Conservation (phyloP, 2,113 vertebrate genomes). For the Ranitomeya variabilis region DNA sequence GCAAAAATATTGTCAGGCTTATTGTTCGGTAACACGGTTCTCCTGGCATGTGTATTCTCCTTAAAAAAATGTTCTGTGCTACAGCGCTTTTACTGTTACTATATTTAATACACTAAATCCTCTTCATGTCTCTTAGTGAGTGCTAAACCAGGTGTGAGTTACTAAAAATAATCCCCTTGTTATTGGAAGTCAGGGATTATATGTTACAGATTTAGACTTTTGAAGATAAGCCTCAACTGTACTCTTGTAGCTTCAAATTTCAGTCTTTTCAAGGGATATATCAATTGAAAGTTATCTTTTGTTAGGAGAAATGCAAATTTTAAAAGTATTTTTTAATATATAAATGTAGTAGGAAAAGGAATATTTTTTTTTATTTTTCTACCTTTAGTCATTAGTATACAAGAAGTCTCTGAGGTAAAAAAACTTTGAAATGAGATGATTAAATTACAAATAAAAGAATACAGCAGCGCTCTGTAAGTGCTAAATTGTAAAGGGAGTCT, state of each 20-base stretch:
- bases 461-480: too few species aligned
- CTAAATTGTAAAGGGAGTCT: too few species aligned
- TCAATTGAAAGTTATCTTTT: neutral
- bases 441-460: too few species aligned
- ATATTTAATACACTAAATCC: too few species aligned
- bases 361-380: neutral
- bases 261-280: neutral
- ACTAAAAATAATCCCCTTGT: neutral
- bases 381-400: neutral
- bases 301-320: neutral
- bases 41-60: too few species aligned
- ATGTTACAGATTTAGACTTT: neutral
- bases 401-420: neutral
- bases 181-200: neutral
- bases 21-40: too few species aligned
- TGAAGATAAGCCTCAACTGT: neutral
- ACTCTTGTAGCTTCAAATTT: neutral
- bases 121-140: neutral
- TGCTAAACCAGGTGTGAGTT: neutral
- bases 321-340: neutral
- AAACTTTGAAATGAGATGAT: too few species aligned
- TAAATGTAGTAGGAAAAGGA: neutral
- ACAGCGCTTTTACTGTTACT: too few species aligned
- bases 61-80: too few species aligned
- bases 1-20: too few species aligned